phyloP scores from a whole-genome alignment of 1,140 invertebrate genomes.

The Elymnias hypermnestra region DNA sequence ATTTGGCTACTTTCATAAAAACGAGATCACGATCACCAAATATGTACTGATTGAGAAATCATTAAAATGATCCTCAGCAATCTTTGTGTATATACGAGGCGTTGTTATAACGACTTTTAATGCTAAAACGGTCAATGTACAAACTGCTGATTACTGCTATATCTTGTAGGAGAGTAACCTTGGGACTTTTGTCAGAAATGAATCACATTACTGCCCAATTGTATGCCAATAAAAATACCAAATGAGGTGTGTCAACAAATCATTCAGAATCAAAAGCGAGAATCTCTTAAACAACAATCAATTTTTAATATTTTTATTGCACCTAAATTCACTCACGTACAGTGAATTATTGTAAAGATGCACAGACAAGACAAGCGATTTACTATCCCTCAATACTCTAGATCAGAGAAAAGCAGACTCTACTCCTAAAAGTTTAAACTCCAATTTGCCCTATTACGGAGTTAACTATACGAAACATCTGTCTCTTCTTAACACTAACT shows the following conservation, averaged over 20 bases:
- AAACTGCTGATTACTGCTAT: too few species aligned
- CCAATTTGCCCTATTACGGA: neutral
- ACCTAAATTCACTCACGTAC: slow-evolving; percentile 54
- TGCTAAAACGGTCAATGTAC: too few species aligned
- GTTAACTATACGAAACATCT: slow-evolving; percentile 11
- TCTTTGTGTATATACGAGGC: too few species aligned
- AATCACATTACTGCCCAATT: too few species aligned
- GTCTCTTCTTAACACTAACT: slow-evolving; percentile 30
- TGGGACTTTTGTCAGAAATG: too few species aligned
- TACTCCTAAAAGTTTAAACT: slow-evolving; percentile 1
- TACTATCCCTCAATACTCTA: slow-evolving; percentile 20
- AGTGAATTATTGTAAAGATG: slow-evolving; percentile 49
- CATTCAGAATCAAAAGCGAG: slow-evolving; percentile 15
- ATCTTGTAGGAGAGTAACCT: too few species aligned
- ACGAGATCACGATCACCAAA: too few species aligned
- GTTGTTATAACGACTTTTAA: too few species aligned
- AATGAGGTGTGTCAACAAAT: slow-evolving; percentile 1
- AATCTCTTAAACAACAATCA: slow-evolving; percentile 19
- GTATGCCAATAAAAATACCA: slow-evolving; percentile 2
- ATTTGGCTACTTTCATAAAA: too few species aligned
- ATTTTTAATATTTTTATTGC: slow-evolving; percentile 22
- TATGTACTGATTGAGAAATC: too few species aligned
- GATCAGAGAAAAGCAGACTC: slow-evolving; percentile 7
- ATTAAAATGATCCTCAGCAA: too few species aligned
- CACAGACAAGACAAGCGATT: slow-evolving; percentile 54